phyloP scores from a whole-genome alignment of 2,113 vertebrate species.

The Paracyprichromis sp. region DNA sequence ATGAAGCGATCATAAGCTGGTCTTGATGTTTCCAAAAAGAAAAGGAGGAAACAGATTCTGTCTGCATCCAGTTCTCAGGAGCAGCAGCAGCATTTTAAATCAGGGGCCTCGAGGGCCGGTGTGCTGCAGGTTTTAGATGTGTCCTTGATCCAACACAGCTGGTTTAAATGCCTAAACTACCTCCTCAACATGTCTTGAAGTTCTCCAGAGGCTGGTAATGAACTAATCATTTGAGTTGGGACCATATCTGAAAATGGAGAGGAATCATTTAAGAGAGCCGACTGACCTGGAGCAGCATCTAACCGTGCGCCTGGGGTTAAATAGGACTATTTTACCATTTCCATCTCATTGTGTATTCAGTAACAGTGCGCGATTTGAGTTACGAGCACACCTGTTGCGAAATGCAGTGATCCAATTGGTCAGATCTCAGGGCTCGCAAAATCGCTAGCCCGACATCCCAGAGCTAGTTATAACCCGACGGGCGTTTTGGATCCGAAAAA shows the following conservation, averaged over 20 bases:
- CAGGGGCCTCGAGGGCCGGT: background rate
- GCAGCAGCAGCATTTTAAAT: background rate
- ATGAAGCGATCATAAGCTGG: background rate
- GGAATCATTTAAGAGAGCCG: background rate
- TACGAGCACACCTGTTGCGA: rapidly evolving
- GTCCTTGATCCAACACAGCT: background rate
- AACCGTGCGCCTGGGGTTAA: background rate
- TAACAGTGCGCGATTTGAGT: rapidly evolving
- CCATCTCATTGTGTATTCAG: background rate
- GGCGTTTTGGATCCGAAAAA: rapidly evolving
- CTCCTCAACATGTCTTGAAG: background rate
- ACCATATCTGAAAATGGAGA: background rate
- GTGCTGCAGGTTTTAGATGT: background rate
- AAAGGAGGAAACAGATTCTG: background rate
- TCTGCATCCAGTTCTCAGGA: background rate
- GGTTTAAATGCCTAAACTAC: background rate
- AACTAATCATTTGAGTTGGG: background rate
- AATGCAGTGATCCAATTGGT: background rate
- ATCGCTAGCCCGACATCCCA: rapidly evolving
- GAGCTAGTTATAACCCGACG: rapidly evolving
- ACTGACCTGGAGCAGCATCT: background rate
- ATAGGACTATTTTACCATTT: background rate
- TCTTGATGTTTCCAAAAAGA: background rate
- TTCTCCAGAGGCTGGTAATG: background rate
- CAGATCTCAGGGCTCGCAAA: background rate